Evolutionary conservation across 2,888 invertebrate species (phyloP).

Genomic region (Phoenoteleia sp.): DNA sequence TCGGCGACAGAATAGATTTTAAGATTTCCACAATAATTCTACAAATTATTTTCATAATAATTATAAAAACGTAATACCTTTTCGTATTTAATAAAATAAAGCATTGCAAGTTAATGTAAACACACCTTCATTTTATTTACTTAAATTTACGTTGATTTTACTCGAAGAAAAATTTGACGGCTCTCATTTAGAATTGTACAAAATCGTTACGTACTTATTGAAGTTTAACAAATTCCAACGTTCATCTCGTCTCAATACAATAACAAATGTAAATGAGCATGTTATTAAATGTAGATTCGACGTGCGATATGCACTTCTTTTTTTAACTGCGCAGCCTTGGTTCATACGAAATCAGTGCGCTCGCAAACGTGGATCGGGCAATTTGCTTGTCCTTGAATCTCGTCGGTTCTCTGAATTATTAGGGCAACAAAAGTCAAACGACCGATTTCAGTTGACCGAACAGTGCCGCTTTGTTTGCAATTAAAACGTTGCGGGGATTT

Average conservation of each 20-base stretch:
- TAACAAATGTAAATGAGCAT: slow-evolving; percentile 34
- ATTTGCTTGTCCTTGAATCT: slow-evolving; percentile 59
- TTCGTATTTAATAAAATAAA: too few species aligned
- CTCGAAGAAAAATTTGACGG: too few species aligned
- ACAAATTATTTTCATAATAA: too few species aligned
- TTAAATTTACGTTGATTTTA: too few species aligned
- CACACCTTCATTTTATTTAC: too few species aligned
- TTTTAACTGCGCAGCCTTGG: slow-evolving; percentile 55
- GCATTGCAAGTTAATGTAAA: too few species aligned
- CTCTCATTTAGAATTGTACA: too few species aligned
- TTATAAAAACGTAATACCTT: too few species aligned
- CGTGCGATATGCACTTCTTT: slow-evolving; percentile 50
- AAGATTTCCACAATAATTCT: too few species aligned
- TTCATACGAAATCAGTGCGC: slow-evolving; percentile 46
- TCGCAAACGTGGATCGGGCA: slow-evolving; percentile 35
- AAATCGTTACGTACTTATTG: too few species aligned
- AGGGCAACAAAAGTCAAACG: slow-evolving; percentile 64
- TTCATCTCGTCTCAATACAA: background rate
- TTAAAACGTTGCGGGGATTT: slow-evolving; percentile 23
- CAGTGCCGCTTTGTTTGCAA: slow-evolving; percentile 46
- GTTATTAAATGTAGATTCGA: slow-evolving; percentile 50
- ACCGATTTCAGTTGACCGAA: slow-evolving; percentile 54
- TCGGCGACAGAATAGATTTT: too few species aligned
- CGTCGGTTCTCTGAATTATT: slow-evolving; percentile 65
- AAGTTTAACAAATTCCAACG: too few species aligned